These are phyloP conservation scores for Manis javanica DNA, from an alignment of 2,797 vertebrate species.

Conservation along the genomic window DNA sequence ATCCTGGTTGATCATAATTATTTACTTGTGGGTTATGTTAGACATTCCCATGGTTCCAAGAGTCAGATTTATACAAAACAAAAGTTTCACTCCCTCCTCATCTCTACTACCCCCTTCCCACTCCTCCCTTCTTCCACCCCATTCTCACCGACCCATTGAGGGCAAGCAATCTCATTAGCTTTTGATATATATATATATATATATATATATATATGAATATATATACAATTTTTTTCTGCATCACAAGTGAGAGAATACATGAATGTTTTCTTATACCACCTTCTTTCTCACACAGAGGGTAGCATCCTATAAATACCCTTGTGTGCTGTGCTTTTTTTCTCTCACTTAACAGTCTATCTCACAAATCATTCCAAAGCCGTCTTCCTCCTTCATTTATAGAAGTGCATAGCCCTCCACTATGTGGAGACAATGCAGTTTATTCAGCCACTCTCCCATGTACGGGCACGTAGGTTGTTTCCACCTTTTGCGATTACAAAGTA, in stretches of 20 bases:
- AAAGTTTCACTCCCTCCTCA: neutral
- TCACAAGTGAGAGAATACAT: neutral
- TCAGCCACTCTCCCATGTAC: neutral
- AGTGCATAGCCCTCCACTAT: neutral
- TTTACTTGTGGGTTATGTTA: neutral
- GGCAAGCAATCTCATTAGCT: neutral
- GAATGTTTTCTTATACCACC: neutral
- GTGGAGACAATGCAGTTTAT: neutral
- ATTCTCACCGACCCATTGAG: neutral
- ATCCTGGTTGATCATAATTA: neutral
- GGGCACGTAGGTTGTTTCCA: neutral
- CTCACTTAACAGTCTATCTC: neutral
- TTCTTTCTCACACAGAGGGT: neutral
- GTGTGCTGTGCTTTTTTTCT: neutral
- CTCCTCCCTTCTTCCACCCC: neutral
- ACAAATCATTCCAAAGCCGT: neutral
- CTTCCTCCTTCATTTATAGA: neutral
- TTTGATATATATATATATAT: neutral
- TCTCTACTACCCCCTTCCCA: neutral
- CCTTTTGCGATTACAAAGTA: conserved; percentile 3
- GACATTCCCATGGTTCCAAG: neutral
- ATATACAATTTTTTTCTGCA: neutral
- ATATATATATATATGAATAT: too few species aligned
- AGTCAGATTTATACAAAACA: neutral
- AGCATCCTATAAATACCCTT: neutral